These are phyloP conservation scores for Tinamus guttatus DNA, from an alignment of 2,113 vertebrate genomes.

Conservation along the genomic window DNA sequence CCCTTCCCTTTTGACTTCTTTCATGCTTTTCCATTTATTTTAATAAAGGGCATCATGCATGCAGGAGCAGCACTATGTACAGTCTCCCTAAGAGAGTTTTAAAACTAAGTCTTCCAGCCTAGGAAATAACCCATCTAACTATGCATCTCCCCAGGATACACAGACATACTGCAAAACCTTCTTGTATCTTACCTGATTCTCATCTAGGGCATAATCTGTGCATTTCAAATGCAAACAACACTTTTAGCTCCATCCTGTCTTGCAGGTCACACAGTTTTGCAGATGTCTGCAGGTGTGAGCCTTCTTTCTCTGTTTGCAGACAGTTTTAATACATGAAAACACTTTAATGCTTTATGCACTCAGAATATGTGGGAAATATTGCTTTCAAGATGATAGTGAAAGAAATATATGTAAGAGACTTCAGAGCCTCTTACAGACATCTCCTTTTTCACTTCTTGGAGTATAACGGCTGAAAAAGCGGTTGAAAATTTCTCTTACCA, in stretches of 20 bases:
- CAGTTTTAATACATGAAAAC: background rate
- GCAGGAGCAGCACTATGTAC: background rate
- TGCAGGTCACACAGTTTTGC: background rate
- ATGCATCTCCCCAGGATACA: background rate
- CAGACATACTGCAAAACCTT: background rate
- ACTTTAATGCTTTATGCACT: background rate
- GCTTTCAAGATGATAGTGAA: background rate
- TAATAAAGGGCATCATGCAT: background rate
- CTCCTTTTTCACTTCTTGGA: background rate
- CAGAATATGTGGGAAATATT: background rate
- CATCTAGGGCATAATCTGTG: background rate
- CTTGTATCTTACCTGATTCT: background rate
- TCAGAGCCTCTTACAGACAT: background rate
- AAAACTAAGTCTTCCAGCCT: background rate
- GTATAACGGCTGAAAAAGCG: background rate
- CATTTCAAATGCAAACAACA: background rate
- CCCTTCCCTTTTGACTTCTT: background rate
- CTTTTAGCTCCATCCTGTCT: background rate
- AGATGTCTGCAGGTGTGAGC: background rate
- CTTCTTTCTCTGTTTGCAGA: background rate
- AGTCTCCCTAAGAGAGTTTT: background rate
- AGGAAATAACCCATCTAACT: background rate
- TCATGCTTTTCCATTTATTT: background rate
- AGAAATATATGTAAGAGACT: too few relatives aligned
- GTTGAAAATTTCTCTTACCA: background rate